These are phyloP conservation scores for Deilephila porcellus DNA, from an alignment of 2,888 invertebrate genomes.

Conservation along the genomic window DNA sequence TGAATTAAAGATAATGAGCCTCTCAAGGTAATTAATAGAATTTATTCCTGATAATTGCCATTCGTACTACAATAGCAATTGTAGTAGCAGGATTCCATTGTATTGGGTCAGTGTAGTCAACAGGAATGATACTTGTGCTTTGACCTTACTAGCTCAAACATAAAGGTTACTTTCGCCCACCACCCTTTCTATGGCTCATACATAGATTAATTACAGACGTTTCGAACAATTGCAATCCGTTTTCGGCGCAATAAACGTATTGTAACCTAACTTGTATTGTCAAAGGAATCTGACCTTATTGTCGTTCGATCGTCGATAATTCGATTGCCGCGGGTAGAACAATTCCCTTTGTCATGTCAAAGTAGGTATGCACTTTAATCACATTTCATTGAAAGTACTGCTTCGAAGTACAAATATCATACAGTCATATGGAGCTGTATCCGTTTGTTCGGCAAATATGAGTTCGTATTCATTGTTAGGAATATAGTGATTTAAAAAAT, in stretches of 20 bases:
- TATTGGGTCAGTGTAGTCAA: too few species aligned
- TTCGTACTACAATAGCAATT: too few species aligned
- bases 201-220: not conserved
- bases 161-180: too few species aligned
- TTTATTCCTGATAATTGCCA: too few species aligned
- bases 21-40: too few species aligned
- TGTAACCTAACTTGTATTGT: constrained; percentile 19
- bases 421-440: not conserved
- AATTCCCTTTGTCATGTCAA: constrained; percentile 38
- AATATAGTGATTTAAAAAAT: too few species aligned
- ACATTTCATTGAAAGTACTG: constrained; percentile 42
- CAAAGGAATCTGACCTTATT: constrained; percentile 36
- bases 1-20: too few species aligned
- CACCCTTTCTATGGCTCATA: too few species aligned
- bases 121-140: too few species aligned
- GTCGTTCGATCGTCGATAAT: constrained; percentile 40
- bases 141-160: too few species aligned
- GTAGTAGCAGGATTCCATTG: too few species aligned
- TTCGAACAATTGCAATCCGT: not conserved
- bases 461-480: not conserved
- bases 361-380: constrained; percentile 44
- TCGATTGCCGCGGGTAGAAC: constrained; percentile 39
- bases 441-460: not conserved
- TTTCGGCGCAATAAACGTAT: not conserved
- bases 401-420: constrained; percentile 5